Evolutionary conservation across 2,797 vertebrate genomes (phyloP).

Genomic region (Paedocypris micromegethes): DNA sequence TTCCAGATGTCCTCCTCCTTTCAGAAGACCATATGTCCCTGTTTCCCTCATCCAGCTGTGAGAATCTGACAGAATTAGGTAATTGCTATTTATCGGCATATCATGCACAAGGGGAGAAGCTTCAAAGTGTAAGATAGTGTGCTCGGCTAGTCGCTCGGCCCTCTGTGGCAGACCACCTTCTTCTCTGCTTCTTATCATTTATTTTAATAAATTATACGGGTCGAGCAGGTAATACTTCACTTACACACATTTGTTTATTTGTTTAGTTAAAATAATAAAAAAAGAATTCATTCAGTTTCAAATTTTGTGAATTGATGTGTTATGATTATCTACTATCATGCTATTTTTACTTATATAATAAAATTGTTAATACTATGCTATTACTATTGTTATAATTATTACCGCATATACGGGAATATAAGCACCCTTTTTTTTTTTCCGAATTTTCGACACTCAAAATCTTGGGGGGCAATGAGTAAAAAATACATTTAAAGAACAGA

Average conservation of each 20-base stretch:
- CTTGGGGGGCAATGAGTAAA: too few species aligned
- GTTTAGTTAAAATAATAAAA: neutral
- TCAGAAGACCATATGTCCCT: slow-evolving; percentile 3
- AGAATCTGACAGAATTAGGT: slow-evolving; percentile 21
- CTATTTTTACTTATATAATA: too few species aligned
- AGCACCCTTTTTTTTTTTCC: too few species aligned
- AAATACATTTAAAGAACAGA: too few species aligned
- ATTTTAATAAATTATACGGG: slow-evolving; percentile 27
- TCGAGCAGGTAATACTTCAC: slow-evolving; percentile 6
- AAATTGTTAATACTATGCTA: too few species aligned
- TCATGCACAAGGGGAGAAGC: slow-evolving; percentile 20
- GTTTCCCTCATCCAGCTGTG: slow-evolving; percentile 3
- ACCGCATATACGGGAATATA: too few species aligned
- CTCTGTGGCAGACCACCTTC: slow-evolving; percentile 16
- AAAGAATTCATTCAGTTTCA: too few species aligned
- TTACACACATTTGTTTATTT: slow-evolving; percentile 17
- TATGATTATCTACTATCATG: too few species aligned
- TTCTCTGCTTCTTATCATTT: slow-evolving; percentile 29
- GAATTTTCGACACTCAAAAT: too few species aligned
- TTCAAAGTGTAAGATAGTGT: slow-evolving; percentile 4
- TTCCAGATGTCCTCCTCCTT: neutral
- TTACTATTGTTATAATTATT: too few species aligned
- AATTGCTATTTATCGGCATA: slow-evolving; percentile 42
- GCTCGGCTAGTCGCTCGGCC: neutral
- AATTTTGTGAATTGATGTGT: too few species aligned